Evolutionary conservation across 1,140 invertebrate species (phyloP).

Genomic region (Philopotamus ludificatus): DNA sequence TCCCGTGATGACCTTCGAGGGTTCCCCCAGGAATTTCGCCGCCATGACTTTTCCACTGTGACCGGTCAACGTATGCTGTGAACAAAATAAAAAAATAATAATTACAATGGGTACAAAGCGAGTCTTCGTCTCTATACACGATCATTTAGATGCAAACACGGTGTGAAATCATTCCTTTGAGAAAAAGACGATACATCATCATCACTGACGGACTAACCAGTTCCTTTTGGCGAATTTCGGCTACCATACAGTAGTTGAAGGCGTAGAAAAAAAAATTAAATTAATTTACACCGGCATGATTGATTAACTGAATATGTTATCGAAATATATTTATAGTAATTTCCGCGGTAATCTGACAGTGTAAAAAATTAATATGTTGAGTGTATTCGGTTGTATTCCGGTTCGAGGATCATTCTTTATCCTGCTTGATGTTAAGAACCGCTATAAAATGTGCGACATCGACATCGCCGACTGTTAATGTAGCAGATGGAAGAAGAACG

Average conservation of each 20-base stretch:
- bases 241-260: too few species aligned
- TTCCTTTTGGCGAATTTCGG: too few species aligned
- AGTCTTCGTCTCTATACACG: background rate
- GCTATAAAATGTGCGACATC: background rate
- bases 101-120: background rate
- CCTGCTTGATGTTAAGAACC: background rate
- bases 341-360: too few species aligned
- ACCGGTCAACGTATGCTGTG: conserved; percentile 95
- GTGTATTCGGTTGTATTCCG: too few species aligned
- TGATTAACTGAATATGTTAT: too few species aligned
- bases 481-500: conserved; percentile 12
- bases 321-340: too few species aligned
- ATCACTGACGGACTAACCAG: background rate
- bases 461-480: conserved; percentile 13
- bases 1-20: conserved; percentile 86
- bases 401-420: background rate
- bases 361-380: too few species aligned
- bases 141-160: background rate
- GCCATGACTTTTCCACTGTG: conserved; percentile 95
- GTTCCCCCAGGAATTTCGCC: conserved; percentile 88
- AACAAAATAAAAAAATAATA: conserved; percentile 54
- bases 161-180: background rate
- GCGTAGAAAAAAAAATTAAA: too few species aligned
- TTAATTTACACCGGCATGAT: too few species aligned
- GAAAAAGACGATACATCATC: background rate